phyloP scores from a whole-genome alignment of 2,797 vertebrate species.

The Rhinophrynus dorsalis region DNA sequence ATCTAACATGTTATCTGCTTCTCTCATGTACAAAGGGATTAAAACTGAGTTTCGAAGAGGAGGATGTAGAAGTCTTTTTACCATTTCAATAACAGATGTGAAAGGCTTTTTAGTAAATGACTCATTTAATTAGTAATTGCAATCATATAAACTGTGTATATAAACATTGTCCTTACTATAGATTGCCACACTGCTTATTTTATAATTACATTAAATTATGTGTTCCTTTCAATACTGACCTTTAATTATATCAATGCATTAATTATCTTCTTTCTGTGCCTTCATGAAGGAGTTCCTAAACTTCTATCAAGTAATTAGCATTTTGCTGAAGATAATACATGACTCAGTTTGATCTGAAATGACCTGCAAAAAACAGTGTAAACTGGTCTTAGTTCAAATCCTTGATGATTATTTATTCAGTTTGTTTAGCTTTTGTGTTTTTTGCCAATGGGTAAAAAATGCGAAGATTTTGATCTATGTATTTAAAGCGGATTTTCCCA shows the following conservation, averaged over 20 bases:
- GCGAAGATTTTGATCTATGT: too few relatives aligned
- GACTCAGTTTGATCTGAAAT: neutral
- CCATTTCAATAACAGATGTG: neutral
- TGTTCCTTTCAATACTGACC: slow-evolving; percentile 14
- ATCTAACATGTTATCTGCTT: too few relatives aligned
- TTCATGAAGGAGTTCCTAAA: slow-evolving; percentile 2
- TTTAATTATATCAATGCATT: slow-evolving; percentile 23
- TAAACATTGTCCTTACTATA: neutral
- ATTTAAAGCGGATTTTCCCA: too few relatives aligned
- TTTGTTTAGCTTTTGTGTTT: too few relatives aligned
- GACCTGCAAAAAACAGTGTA: slow-evolving; percentile 8
- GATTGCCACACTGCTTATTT: slow-evolving; percentile 8
- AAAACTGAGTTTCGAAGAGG: neutral
- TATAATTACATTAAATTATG: slow-evolving; percentile 26
- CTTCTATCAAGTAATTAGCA: neutral
- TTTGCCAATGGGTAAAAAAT: too few relatives aligned
- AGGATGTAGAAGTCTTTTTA: neutral
- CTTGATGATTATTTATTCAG: too few relatives aligned
- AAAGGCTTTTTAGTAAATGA: neutral
- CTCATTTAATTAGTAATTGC: neutral
- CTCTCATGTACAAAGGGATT: too few relatives aligned
- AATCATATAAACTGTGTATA: neutral
- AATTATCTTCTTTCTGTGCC: slow-evolving; percentile 1
- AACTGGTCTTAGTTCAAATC: neutral
- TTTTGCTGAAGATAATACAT: neutral